Percentiles rank a stretch among this genome's conserved stretches.
These are phyloP conservation scores for Furcula furcula DNA, from an alignment of 2,888 invertebrate species.

Conservation along the genomic window DNA sequence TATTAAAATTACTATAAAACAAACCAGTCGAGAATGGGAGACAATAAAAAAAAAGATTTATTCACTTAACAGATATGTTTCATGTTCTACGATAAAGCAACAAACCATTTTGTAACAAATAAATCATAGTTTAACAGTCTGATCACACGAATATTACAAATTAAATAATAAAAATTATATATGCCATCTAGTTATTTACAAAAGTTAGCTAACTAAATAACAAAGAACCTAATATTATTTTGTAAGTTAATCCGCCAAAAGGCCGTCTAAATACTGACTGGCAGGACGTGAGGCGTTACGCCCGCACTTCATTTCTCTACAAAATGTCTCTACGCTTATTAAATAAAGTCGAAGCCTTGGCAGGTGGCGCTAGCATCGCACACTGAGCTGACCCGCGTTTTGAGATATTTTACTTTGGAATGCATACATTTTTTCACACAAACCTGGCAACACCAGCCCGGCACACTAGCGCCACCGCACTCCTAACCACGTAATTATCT, in stretches of 20 bases:
- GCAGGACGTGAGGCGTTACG: slow-evolving; percentile 46
- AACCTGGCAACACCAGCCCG: slow-evolving; percentile 27
- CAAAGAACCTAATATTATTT: slow-evolving; percentile 75
- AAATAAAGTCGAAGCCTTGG: slow-evolving; percentile 44
- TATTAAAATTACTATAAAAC: slow-evolving; percentile 40
- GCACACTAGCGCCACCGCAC: slow-evolving; percentile 35
- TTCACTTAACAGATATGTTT: slow-evolving; percentile 72
- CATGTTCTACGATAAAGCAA: slow-evolving; percentile 72
- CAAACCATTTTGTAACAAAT: slow-evolving; percentile 76
- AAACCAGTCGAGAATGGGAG: slow-evolving; percentile 50
- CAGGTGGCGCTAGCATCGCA: slow-evolving; percentile 27
- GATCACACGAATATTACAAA: slow-evolving; percentile 80
- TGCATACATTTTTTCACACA: slow-evolving; percentile 58
- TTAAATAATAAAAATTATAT: slow-evolving; percentile 77
- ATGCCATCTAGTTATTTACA: slow-evolving; percentile 80
- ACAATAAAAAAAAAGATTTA: slow-evolving; percentile 49
- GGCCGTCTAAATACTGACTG: slow-evolving; percentile 75
- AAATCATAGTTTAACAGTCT: slow-evolving; percentile 80
- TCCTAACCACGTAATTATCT: slow-evolving; percentile 17
- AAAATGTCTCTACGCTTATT: slow-evolving; percentile 50
- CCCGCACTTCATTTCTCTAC: slow-evolving; percentile 35
- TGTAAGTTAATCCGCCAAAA: slow-evolving; percentile 59
- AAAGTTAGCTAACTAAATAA: slow-evolving; percentile 81
- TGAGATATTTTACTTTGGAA: slow-evolving; percentile 51
- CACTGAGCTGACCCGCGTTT: slow-evolving; percentile 34